Percentiles rank a stretch among this genome's conserved stretches.
Evolutionary conservation across 2,797 vertebrate species (phyloP).

Genomic region (Brachymystax lenok): DNA sequence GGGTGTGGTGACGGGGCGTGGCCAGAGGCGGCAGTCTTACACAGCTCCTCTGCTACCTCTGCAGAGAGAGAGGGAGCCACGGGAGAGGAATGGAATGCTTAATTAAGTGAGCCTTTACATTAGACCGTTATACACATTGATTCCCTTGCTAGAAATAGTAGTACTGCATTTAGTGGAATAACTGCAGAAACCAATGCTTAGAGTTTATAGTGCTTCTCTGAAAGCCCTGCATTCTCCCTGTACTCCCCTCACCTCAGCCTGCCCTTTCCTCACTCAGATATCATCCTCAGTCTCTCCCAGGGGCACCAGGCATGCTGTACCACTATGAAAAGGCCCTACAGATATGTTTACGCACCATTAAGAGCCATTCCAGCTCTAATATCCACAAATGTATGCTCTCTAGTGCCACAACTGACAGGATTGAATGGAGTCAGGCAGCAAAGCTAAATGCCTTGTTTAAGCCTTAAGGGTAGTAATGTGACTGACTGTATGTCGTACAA

Average conservation of each 20-base stretch:
- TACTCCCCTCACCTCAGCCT: not conserved
- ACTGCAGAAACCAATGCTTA: not conserved
- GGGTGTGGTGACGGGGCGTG: slow-evolving; percentile 81
- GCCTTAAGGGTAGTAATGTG: not conserved
- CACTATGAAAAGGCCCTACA: not conserved
- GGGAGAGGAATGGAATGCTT: slow-evolving; percentile 1
- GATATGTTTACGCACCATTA: not conserved
- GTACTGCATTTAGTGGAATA: not conserved
- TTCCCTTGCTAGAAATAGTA: not conserved
- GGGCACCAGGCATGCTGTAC: not conserved
- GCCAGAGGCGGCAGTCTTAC: slow-evolving; percentile 86
- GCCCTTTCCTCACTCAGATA: not conserved
- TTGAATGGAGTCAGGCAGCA: not conserved
- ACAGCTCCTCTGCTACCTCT: slow-evolving; percentile 98
- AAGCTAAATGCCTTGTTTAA: not conserved
- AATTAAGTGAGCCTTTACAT: not conserved
- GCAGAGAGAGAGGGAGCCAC: not conserved
- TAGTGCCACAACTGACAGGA: not conserved
- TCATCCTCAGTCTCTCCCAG: not conserved
- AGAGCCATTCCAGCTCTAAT: not conserved
- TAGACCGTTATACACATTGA: not conserved
- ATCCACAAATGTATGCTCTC: not conserved
- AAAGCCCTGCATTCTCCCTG: not conserved
- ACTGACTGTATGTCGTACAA: slow-evolving; percentile 45
- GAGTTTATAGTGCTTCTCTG: not conserved